A percentile compares a stretch with the other conserved stretches of the same genome.
phyloP scores from a whole-genome alignment of 2,888 invertebrate genomes.

The Drosophila infuscata region DNA sequence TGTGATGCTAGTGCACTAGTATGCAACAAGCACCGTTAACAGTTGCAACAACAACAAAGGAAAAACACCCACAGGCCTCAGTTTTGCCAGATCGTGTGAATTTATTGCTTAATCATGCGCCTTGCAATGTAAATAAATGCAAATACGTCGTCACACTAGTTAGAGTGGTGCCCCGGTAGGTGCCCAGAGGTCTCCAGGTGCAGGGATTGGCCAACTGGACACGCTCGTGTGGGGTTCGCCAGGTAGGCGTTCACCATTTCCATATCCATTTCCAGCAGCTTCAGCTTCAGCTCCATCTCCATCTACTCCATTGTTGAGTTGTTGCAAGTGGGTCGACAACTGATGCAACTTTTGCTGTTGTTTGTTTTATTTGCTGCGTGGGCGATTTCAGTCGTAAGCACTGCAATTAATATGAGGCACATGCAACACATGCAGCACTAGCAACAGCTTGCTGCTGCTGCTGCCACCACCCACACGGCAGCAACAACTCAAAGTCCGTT shows the following conservation, averaged over 20 bases:
- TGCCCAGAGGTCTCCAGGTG: conserved; percentile 27
- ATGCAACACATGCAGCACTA: conserved; percentile 45
- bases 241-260: conserved; percentile 47
- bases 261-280: neutral
- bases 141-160: conserved; percentile 30
- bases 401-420: conserved; percentile 69
- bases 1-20: neutral
- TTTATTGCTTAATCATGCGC: conserved; percentile 75
- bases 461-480: conserved; percentile 43
- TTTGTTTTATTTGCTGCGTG: conserved; percentile 58
- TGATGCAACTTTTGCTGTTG: conserved; percentile 57
- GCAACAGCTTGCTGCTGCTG: conserved; percentile 50
- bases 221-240: conserved; percentile 33
- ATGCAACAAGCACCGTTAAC: conserved; percentile 51
- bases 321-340: conserved; percentile 57
- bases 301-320: neutral
- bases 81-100: conserved; percentile 59
- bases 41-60: conserved; percentile 18
- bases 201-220: conserved; percentile 62
- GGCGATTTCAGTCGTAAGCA: conserved; percentile 55
- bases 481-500: conserved; percentile 15
- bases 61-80: conserved; percentile 33
- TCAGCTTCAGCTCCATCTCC: conserved; percentile 1
- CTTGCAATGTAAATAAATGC: conserved; percentile 64
- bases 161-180: conserved; percentile 3